Evolutionary conservation across 2,888 invertebrate species (phyloP), one percentile per base, ranked within the genome.

Genomic region (Melinopterus prodromus): DNA sequence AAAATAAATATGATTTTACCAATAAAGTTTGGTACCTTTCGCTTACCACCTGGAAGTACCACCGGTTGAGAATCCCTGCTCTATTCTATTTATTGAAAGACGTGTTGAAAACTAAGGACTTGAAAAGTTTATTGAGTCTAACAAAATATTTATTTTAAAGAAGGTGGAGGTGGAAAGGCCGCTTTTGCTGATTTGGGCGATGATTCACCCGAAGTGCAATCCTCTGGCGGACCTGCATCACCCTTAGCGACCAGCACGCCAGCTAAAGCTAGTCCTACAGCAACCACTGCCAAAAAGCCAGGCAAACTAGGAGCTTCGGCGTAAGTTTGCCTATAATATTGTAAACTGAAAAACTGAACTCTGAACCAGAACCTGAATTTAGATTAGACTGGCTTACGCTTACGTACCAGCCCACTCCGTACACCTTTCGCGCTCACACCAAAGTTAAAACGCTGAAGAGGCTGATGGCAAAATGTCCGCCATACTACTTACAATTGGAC

Each of bases 401-500:
- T 12, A 53, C 53, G 5, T 53, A 53, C 53, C 53, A 53, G 5
- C 89, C 89, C 0, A 85, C 87, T 79, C 86, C 88, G 6, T 89
- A 89, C 81, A 87, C 87, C 3, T 89, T 89, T 82, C 84, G 88
- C 78, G 82, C 88, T 36, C 87, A 86, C 12, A 80, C 83, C 5
- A 81, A 82, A 35, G 80, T 84, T 4, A 83, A 83, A 3, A 84
- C 84, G 76, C 80, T 86, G 5, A 83, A 82, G 6, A 85, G 84
- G 16, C 83, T 85, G 16, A 81, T 80, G 4, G 86, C 87, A 3
- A 85, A 85, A 82, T 86, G 87, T 79, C 90, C 90, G 2, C 90
- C 90, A 0, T 89, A 88, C 81, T 86, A 88, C 81, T 72, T 90
- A 5, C 87, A 88, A 71, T 82, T 90, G 35, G 90, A 90, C 82